A percentile compares a stretch with the other conserved stretches of the same genome.
Evolutionary conservation across 35 echinoderm and acorn worm species (phyloP).

Genomic region (Apostichopus parvimensis): DNA sequence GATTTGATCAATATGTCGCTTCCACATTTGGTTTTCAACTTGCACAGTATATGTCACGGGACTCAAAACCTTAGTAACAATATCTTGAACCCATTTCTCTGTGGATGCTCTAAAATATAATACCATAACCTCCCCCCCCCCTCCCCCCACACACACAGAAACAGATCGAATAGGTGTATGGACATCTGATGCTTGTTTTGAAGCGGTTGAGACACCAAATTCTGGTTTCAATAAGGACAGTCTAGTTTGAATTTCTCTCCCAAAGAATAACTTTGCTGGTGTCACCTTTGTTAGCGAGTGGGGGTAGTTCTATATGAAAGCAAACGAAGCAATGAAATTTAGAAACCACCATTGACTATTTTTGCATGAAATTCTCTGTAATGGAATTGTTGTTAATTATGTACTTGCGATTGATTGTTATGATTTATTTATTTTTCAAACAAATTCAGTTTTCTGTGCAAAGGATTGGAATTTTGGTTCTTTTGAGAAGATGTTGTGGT

Average conservation of each 20-base stretch:
- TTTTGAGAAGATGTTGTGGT: no score
- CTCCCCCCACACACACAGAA: background rate
- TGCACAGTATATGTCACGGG: background rate
- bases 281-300: no score
- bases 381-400: no score
- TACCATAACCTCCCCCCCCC: background rate
- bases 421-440: no score
- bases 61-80: background rate
- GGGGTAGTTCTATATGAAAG: no score
- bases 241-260: background rate
- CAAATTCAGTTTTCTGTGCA: no score
- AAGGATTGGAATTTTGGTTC: no score
- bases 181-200: background rate
- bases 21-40: background rate
- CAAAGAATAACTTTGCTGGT: no score
- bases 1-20: constrained; percentile 8
- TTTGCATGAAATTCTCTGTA: no score
- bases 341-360: no score
- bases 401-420: no score
- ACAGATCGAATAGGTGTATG: background rate
- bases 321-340: no score
- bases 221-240: background rate
- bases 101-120: background rate
- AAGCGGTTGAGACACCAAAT: background rate
- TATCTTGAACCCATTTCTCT: background rate